These are phyloP conservation scores for Limnephilus rhombicus DNA, from an alignment of 2,888 invertebrate species.

Conservation along the genomic window DNA sequence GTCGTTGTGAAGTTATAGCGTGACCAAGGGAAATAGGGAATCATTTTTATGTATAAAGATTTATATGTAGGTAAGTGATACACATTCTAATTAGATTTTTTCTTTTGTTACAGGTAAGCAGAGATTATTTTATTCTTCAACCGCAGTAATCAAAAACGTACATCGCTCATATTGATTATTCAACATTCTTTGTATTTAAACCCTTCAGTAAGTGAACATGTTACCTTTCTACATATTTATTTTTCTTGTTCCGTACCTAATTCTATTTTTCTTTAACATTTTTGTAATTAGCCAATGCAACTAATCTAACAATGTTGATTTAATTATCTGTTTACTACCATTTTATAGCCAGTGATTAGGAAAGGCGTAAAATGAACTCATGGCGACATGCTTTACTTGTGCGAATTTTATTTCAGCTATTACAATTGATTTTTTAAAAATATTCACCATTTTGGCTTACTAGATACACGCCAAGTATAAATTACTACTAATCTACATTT, in stretches of 20 bases:
- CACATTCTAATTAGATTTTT: neutral
- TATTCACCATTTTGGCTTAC: too few species aligned
- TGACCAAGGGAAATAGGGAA: too few species aligned
- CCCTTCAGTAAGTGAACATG: neutral
- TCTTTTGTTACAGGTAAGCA: neutral
- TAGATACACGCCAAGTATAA: too few species aligned
- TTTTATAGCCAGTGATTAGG: neutral
- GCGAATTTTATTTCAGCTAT: too few species aligned
- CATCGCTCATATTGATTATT: neutral
- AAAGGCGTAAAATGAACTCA: neutral
- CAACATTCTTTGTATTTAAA: neutral
- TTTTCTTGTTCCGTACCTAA: neutral
- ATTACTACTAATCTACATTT: too few species aligned
- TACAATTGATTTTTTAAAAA: too few species aligned
- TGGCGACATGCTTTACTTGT: neutral
- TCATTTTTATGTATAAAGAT: too few species aligned
- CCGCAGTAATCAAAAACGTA: neutral
- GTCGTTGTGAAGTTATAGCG: too few species aligned
- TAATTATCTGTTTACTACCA: neutral
- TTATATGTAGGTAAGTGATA: neutral
- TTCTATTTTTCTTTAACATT: neutral
- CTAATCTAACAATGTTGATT: neutral
- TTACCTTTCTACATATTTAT: neutral
- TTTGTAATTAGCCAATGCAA: neutral
- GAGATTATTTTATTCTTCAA: neutral